Evolutionary conservation across 2,888 invertebrate species (phyloP), one percentile per base, ranked within the genome.

Genomic region (Lissonota sp.): DNA sequence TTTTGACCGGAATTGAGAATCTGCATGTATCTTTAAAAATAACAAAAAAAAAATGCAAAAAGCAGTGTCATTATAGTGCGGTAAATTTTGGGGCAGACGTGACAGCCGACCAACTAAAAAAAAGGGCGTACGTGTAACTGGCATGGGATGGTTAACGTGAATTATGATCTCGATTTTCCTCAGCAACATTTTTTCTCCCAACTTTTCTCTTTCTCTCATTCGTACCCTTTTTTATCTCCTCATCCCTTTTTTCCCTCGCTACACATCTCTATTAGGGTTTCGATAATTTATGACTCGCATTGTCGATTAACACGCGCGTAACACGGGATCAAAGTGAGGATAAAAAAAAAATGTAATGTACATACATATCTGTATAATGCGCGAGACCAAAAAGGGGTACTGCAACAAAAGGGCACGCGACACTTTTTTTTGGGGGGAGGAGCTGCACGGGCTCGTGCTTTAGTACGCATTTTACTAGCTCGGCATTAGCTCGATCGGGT

Each of bases 251-350:
- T 64, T 49, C 57, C 44, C 75, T 67, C 66, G 49, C 72, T 79
- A 83, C 79, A 81, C 88, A 88, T 89, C 91, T 92, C 91, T 91
- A 91, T 92, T 92, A 91, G 91, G 91, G 90, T 87, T 81, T 86
- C 84, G 90, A 90, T 91, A 92, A 92, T 92, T 92, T 92, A 92
- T 92, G 89, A 89, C 88, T 89, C 80, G 87, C 84, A 91, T 92
- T 92, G 92, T 91, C 91, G 90, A 91, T 92, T 92, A 92, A 90
- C 91, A 88, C 91, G 90, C 89, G 90, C 88, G 84, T 89, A 89
- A 91, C 89, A 75, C 87, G 86, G 86, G 87, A 82, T 84, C 84
- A 83, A 67, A 81, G 55, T 64, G 57, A 73, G 71, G 76, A 80
- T 67, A 73, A 71, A 73, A 75, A 73, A 83, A 82, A 78, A 77